Evolutionary conservation across 2,797 vertebrate genomes (phyloP).

Genomic region (Pristis pectinata): DNA sequence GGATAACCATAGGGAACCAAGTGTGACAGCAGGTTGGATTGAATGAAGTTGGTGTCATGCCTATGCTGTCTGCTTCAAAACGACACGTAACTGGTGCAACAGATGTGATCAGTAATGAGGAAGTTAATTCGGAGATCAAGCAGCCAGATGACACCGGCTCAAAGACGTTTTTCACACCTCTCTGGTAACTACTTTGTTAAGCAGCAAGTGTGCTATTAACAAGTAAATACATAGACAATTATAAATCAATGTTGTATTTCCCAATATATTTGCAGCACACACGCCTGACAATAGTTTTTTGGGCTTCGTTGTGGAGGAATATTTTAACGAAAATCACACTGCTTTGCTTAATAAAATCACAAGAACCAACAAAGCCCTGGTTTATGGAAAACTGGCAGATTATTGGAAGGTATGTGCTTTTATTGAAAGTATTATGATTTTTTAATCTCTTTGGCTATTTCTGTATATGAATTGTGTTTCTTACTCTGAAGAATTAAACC

Average conservation of each 20-base stretch:
- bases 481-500: background rate
- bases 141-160: background rate
- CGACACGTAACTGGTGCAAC: background rate
- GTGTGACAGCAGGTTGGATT: background rate
- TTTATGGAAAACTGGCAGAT: conserved; percentile 39
- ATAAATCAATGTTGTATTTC: conserved; percentile 1
- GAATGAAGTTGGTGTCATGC: background rate
- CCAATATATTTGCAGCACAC: conserved; percentile 35
- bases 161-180: background rate
- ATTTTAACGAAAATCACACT: conserved; percentile 19
- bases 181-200: background rate
- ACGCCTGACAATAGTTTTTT: conserved; percentile 40
- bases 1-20: no score
- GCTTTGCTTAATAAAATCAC: background rate
- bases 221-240: background rate
- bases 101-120: background rate
- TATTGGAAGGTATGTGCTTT: conserved; percentile 37
- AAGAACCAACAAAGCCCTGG: conserved; percentile 37
- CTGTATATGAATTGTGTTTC: background rate
- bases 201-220: background rate
- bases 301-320: conserved; percentile 39
- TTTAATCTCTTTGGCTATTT: background rate
- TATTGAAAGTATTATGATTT: background rate
- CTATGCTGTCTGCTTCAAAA: background rate
- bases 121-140: background rate